Percentiles rank a stretch among this genome's conserved stretches.
Evolutionary conservation across 2,113 vertebrate genomes (phyloP).

Genomic region (Elanus axillaris): DNA sequence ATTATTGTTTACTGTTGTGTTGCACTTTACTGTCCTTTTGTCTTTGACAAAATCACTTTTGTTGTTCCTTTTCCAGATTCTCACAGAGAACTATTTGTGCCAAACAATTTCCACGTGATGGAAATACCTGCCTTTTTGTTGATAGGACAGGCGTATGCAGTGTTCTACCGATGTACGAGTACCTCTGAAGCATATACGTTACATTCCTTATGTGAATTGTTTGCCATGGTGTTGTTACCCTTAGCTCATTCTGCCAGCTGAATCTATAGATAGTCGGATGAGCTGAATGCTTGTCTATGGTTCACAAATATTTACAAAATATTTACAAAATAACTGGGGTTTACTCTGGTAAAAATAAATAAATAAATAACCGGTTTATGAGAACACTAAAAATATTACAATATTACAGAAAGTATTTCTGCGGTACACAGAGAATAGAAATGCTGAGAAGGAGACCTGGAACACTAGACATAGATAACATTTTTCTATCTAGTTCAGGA

Average conservation of each 20-base stretch:
- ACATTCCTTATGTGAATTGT: neutral
- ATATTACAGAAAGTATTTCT: neutral
- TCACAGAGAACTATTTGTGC: neutral
- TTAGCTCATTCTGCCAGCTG: neutral
- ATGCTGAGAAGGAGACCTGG: neutral
- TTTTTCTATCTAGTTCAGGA: neutral
- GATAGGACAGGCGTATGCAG: neutral
- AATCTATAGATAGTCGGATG: neutral
- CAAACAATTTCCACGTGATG: neutral
- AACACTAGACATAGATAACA: neutral
- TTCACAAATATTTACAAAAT: neutral
- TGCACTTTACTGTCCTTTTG: neutral
- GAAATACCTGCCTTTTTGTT: neutral
- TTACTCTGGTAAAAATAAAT: too few species aligned
- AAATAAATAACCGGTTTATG: too few species aligned
- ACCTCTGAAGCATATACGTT: neutral
- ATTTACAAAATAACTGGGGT: neutral
- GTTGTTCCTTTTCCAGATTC: neutral
- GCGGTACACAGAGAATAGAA: neutral
- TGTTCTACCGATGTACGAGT: neutral
- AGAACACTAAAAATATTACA: neutral
- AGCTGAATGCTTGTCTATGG: neutral
- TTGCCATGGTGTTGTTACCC: neutral
- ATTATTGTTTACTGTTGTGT: neutral
- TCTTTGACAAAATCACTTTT: neutral